A percentile compares a stretch with the other conserved stretches of the same genome.
Conservation (phyloP, 64 coral and sea anemone genomes). For the Porites australiensis region DNA sequence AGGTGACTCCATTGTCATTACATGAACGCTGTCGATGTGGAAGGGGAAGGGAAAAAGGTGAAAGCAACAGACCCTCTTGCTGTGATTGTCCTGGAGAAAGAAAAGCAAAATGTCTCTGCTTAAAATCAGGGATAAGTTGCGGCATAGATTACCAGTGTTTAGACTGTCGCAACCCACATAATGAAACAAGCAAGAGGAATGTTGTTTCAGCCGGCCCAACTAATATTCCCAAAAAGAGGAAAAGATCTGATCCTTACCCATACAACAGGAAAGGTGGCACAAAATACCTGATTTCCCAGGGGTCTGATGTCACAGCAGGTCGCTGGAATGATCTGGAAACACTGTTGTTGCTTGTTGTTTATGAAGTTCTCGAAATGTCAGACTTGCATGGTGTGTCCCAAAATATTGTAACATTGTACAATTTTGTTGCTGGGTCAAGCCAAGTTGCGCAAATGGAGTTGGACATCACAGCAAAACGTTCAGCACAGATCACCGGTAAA, state of each 20-base stretch:
- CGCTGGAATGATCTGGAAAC: constrained; percentile 14
- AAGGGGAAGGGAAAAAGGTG: not conserved
- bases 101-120: constrained; percentile 11
- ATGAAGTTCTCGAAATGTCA: not conserved
- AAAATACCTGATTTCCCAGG: not conserved
- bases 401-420: not conserved
- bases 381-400: not conserved
- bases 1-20: not conserved
- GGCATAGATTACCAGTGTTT: constrained; percentile 1
- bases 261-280: constrained; percentile 1
- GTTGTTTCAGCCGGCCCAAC: not conserved
- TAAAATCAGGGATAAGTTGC: not conserved
- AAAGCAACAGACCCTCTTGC: not conserved
- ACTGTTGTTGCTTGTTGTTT: not conserved
- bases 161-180: constrained; percentile 7
- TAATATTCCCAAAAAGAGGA: not conserved
- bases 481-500: constrained; percentile 13
- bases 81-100: not conserved
- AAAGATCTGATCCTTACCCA: not conserved
- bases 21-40: not conserved
- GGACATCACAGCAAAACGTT: not conserved
- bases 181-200: not conserved
- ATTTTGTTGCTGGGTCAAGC: not conserved
- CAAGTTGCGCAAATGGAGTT: not conserved
- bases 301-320: not conserved